Evolutionary conservation across 2,797 vertebrate genomes (phyloP), one percentile per base, ranked within the genome.

Genomic region (Pseudochirops corinnae): DNA sequence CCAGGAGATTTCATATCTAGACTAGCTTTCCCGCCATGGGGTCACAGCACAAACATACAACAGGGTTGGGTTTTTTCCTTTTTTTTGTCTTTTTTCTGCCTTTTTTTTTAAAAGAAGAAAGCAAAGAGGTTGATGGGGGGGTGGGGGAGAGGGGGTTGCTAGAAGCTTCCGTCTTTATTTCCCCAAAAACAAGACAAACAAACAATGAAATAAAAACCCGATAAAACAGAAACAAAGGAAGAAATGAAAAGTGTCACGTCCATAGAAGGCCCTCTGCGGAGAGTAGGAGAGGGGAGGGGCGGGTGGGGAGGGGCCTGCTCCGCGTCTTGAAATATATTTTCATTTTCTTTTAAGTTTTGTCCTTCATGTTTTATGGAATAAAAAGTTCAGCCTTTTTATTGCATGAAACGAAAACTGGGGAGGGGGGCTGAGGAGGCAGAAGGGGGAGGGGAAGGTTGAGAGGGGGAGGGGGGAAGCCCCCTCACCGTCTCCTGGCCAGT

Each of bases 301-400:
- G 96, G 93, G 11, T 13, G 58, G 46, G 99, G 99, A 99, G 99
- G 67, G 74, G 99, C 98, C 99, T 99, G 98, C 98, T 99, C 99
- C 98, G 14, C 98, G 99, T 99, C 98, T 99, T 99, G 98, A 99
- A 99, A 99, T 99, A 98, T 98, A 97, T 97, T 97, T 97, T 67
- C 74, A 82, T 82, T 95, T 96, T 93, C 92, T 98, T 97, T 98
- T 98, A 98, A 98, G 98, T 98, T 99, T 97, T 98, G 99, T 99
- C 99, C 99, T 99, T 99, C 99, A 99, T 98, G 99, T 99, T 99
- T 99, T 99, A 99, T 99, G 99, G 99, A 99, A 99, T 99, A 99
- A 99, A 99, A 99, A 99, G 99, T 99, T 99, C 98, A 98, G 99
- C 99, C 99, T 99, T 99, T 99, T 99, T 99, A 99, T 99, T 99